These are phyloP conservation scores for Procambarus clarkii DNA, from an alignment of 1,140 invertebrate species.

Conservation along the genomic window DNA sequence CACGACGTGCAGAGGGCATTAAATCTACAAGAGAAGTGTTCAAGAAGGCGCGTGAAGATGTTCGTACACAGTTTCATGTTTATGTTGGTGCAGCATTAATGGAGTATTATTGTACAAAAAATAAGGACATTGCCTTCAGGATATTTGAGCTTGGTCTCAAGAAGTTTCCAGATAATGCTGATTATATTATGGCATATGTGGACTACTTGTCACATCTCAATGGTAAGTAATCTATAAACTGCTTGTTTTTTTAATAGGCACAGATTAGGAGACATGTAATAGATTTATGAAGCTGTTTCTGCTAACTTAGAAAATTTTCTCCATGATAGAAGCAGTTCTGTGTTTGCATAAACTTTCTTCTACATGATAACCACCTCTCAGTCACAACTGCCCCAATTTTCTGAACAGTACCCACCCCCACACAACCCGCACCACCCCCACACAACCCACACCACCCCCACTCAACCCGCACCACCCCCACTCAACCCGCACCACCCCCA, in stretches of 20 bases:
- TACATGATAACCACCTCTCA: too few relatives aligned
- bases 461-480: too few relatives aligned
- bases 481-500: too few relatives aligned
- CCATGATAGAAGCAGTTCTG: too few relatives aligned
- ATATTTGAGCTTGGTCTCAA: constrained; percentile 99
- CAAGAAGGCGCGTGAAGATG: constrained; percentile 95
- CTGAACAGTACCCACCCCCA: too few relatives aligned
- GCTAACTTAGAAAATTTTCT: too few relatives aligned
- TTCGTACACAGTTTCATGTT: constrained; percentile 90
- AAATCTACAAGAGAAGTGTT: constrained; percentile 96
- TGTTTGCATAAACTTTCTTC: too few relatives aligned
- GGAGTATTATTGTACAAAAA: constrained; percentile 99
- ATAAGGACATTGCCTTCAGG: constrained; percentile 97
- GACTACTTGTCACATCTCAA: constrained; percentile 99
- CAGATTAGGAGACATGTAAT: too few relatives aligned
- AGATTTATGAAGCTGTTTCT: too few relatives aligned
- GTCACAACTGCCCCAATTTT: too few relatives aligned
- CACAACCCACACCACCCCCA: too few relatives aligned
- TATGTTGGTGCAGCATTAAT: constrained; percentile 97
- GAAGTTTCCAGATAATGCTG: constrained; percentile 94
- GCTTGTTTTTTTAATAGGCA: neutral
- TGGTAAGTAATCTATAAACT: constrained; percentile 80
- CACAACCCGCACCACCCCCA: too few relatives aligned
- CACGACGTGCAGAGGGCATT: constrained; percentile 96
- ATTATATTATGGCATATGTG: constrained; percentile 96